These are phyloP conservation scores for Mirounga angustirostris DNA, from an alignment of 2,113 vertebrate species.

Conservation along the genomic window DNA sequence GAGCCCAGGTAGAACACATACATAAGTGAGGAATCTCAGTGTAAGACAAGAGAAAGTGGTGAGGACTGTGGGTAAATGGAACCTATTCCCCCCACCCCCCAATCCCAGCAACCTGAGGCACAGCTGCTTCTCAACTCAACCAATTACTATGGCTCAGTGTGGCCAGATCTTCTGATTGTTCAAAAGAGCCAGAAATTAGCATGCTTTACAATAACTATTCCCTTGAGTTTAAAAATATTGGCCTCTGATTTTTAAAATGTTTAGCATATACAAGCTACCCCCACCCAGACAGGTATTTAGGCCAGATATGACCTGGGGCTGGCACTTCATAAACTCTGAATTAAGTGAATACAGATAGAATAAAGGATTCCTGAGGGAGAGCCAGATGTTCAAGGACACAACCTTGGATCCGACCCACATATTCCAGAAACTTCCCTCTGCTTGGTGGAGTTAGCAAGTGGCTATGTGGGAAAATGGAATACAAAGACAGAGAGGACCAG, in stretches of 20 bases:
- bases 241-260: not conserved
- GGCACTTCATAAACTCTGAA: not conserved
- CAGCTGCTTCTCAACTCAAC: not conserved
- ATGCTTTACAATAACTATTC: not conserved
- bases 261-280: not conserved
- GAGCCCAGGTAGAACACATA: not conserved
- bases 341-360: not conserved
- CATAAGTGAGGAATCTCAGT: not conserved
- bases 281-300: not conserved
- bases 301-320: not conserved
- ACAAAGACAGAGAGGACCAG: not conserved
- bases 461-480: not conserved
- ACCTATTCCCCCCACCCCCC: fast-evolving
- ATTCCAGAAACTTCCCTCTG: not conserved
- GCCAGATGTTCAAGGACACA: not conserved
- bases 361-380: not conserved
- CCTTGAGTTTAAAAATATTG: not conserved
- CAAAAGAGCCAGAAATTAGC: not conserved
- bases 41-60: not conserved
- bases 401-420: not conserved
- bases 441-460: not conserved
- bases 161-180: not conserved
- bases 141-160: not conserved
- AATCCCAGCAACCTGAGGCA: not conserved
- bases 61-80: not conserved